Evolutionary conservation across 2,797 vertebrate genomes (phyloP), one percentile per base, ranked within the genome.

Genomic region (Micropoecilia bifurca): DNA sequence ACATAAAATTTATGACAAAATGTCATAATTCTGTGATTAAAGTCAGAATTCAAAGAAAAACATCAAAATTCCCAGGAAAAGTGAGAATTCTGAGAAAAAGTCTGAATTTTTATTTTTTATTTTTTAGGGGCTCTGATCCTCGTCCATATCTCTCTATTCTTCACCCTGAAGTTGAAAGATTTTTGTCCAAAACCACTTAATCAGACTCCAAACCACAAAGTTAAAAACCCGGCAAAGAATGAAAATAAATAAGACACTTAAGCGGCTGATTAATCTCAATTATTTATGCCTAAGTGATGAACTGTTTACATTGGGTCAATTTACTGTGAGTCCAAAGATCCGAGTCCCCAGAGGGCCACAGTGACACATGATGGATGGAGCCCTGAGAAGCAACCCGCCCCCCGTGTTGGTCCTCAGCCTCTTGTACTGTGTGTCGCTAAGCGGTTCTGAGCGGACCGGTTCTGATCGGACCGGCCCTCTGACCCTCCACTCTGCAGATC

Each of bases 321-420:
- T 93, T 88, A 82, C 82, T 83, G 74, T 80, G 61, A 74, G 71
- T 76, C 61, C 66, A 82, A 30, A 71, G 66, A 88, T 83, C 68
- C 74, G 78, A 79, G 66, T 91, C 83, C 85, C 87, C 72, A 85
- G 90, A 88, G 80, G 82, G 73, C 74, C 77, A 53, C 66, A 83
- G 85, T 93, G 92, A 94, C 90, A 93, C 80, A 88, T 95, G 93
- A 95, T 95, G 86, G 89, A 95, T 95, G 85, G 85, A 85, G 76
- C 83, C 89, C 80, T 85, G 74, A 85, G 83, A 84, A 81, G 82
- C 63, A 79, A 68, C 88, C 68, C 80, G 85, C 85, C 74, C 77
- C 18, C 50, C 78, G 59, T 79, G 74, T 66, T 80, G 74, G 80
- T 77, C 87, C 72, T 78, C 87, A 85, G 73, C 80, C 86, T 74